Base-by-base conservation (phyloP, 1,140 invertebrate species). In the Saccostrea glomerata region DNA sequence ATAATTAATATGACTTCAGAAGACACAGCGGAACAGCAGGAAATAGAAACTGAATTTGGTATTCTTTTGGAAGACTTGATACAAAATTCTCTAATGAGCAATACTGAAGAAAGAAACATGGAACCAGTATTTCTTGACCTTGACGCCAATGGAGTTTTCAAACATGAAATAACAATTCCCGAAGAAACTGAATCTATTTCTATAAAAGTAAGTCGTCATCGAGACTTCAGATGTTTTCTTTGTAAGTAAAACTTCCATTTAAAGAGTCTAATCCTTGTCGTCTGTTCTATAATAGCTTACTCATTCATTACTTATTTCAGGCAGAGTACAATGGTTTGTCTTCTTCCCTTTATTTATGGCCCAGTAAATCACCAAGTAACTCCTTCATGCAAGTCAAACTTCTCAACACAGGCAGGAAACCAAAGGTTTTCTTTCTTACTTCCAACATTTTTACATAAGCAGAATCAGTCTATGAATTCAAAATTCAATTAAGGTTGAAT, bases 361-460 rank as follows among this genome's bases (percentile, higher is more conserved):
- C 86, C 86, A 84, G 88, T 90, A 87, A 89, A 77, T 93, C 92
- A 5, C 92, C 92, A 5, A 92, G 92, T 63, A 85, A 91, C 54
- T 92, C 82, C 47, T 93, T 90, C 66, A 88, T 93, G 1, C 92
- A 93, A 89, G 84, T 92, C 40, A 88, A 84, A 25, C 89, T 92
- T 0, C 23, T 77, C 7, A 36, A 77, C 70, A 36, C 88, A 15
- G 85, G 82, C 23, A 58, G 85, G 17, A 91, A 88, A 66, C 90
- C 88, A 40, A 73, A 82, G 89, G 90, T 91, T 86, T 85, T 47
- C 5, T 3, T 47, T 47, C 47, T 47, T 47, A 47, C 9, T 47
- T 47, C 40, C 40, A 3, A 47, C n/a, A 3, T 47, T 3, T 47
- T 47, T 47, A 47, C 40, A 47, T 47, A 2, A 47, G 6, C 2